Evolutionary conservation across 1,140 invertebrate species (phyloP).

Genomic region (Marisa cornuarietis): DNA sequence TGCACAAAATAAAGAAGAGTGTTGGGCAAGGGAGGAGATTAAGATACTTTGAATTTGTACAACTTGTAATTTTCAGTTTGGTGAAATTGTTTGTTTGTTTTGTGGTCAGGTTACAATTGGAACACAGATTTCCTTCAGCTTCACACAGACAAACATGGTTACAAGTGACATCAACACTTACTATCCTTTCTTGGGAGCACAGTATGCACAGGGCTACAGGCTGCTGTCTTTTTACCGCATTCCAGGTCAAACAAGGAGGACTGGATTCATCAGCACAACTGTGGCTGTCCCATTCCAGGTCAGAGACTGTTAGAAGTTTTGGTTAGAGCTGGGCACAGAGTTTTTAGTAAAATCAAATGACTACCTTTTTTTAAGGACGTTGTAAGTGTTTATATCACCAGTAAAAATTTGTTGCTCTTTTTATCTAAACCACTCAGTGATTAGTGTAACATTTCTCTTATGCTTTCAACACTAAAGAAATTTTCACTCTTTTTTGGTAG

Average conservation of each 20-base stretch:
- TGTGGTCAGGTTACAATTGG: conserved; percentile 22
- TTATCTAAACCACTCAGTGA: not conserved
- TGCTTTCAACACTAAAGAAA: too few species aligned
- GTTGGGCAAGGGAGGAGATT: not conserved
- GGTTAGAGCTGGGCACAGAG: not conserved
- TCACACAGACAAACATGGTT: conserved; percentile 18
- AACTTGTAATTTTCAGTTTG: not conserved
- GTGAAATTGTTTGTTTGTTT: not conserved
- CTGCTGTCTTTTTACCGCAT: conserved; percentile 39
- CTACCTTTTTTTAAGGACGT: not conserved
- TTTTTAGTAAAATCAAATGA: not conserved
- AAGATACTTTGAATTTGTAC: not conserved
- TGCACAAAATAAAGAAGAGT: not conserved
- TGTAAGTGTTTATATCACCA: not conserved
- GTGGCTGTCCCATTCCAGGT: conserved; percentile 17
- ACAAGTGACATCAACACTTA: conserved; percentile 37
- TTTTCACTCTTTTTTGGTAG: too few species aligned
- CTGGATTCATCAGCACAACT: not conserved
- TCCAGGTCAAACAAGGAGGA: conserved; percentile 15
- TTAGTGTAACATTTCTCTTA: too few species aligned
- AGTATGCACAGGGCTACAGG: conserved; percentile 30
- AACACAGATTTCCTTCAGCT: conserved; percentile 22
- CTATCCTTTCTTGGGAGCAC: conserved; percentile 33
- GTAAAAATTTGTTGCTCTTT: not conserved
- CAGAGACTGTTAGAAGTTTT: not conserved